These are phyloP conservation scores for Malurus leucopterus DNA, from an alignment of 2,797 vertebrate species.

Conservation along the genomic window DNA sequence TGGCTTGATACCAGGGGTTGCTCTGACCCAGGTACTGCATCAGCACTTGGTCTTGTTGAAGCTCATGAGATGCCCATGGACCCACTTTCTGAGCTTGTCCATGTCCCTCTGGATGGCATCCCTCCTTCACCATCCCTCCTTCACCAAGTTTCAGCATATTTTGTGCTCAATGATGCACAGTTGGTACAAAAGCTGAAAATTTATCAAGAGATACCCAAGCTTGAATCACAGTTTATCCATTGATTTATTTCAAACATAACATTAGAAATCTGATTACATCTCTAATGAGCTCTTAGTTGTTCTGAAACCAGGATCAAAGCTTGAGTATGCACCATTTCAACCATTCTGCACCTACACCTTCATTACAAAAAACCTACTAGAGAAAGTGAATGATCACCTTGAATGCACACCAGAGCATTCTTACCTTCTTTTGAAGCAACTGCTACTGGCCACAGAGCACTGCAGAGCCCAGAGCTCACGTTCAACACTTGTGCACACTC, in stretches of 20 bases:
- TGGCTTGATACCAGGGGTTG: accelerated
- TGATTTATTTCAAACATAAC: background rate
- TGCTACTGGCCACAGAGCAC: background rate
- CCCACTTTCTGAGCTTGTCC: background rate
- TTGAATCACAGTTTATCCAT: background rate
- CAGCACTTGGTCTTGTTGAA: background rate
- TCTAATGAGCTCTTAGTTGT: background rate
- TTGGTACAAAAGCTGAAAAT: background rate
- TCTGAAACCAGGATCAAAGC: background rate
- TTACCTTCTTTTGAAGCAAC: background rate
- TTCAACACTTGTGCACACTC: background rate
- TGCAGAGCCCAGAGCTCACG: background rate
- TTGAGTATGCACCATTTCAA: background rate
- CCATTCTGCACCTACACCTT: background rate
- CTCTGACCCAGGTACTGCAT: background rate
- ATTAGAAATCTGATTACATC: background rate
- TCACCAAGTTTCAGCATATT: background rate
- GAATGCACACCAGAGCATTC: background rate
- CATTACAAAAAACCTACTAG: background rate
- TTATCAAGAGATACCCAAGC: background rate
- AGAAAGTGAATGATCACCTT: background rate
- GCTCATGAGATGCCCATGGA: background rate
- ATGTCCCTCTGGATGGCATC: background rate
- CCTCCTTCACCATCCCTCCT: background rate
- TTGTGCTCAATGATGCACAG: background rate